Base-by-base conservation (phyloP, 2,797 vertebrate species). In the Enoplosus armatus region DNA sequence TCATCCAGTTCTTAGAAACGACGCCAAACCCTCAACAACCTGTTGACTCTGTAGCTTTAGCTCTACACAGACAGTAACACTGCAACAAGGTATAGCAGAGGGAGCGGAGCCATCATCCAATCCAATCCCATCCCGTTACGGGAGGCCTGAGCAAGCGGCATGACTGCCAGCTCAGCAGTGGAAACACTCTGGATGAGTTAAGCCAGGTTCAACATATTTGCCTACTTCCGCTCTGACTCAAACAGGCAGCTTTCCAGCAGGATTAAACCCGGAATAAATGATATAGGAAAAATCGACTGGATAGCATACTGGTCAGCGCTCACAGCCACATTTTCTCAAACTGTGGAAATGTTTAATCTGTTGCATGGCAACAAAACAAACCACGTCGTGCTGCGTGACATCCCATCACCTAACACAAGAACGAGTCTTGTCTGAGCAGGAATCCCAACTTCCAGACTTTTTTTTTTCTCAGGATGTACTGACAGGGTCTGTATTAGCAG, bases 291-390 rank as follows among this genome's bases (percentile, higher is more conserved):
- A 81, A 82, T 50, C 1, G 27, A 83, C 53, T 56, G 65, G 83
- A 88, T 78, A 74, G 72, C 76, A 74, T 33, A 63, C 60, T 70
- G 56, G 72, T 85, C 59, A 76, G 65, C 16, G 68, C 89, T 70
- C 63, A 56, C 55, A 68, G 76, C 83, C 79, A 76, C 84, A 75
- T 75, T 85, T 82, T 77, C 65, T 77, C 55, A 31, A 59, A 75
- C 82, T 62, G 50, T 84, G 78, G 75, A 85, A 89, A 77, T 87
- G 88, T 91, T 93, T 85, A 58, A 87, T 83, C 68, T 70, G 89
- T 90, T 79, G 80, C 90, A 67, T 61, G 62, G 90, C 81, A 91
- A 92, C 91, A 85, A 86, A 89, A 89, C 84, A 91, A 90, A 89
- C 82, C 51, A 54, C 0, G 20, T 77, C 74, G 75, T 27, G 53